Base-by-base conservation (phyloP, 2,888 invertebrate species). In the Synanthedon formicaeformis region DNA sequence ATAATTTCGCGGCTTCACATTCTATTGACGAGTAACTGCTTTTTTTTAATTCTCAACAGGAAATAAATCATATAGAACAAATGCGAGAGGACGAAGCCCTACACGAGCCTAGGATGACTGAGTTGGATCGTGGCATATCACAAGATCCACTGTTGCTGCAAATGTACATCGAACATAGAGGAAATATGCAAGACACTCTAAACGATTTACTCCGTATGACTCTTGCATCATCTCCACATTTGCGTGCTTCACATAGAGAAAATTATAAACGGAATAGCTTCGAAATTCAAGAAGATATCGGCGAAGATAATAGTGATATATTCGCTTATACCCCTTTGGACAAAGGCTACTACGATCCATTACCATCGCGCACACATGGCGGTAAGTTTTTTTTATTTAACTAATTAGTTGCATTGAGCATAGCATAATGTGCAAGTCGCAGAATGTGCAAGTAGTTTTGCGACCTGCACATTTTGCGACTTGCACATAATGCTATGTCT, bases 291-390 rank as follows among this genome's bases (percentile, higher is more conserved):
- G 14, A 12, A 13, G 11, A 50, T 13, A 34, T 50, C 0, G 34
- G 27, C 10, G 52, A 53, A 5, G 48, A 53, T 18, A 60, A 62
- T 14, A 67, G 62, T 6, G 50, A 54, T 18, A 16, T 16, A 3
- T 78, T 79, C 53, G 79, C 79, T 0, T 59, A 75, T 4, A 76
- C 78, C 10, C 79, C 79, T 8, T 57, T 63, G 4, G 77, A 79
- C 41, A 64, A 66, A 49, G 78, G 69, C 40, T 79, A 68, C 55
- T 79, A 64, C 49, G 69, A 73, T 13, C 52, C 59, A 4, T 23
- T 34, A 34, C 34, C 10, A 10, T 34, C 34, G 34, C 34, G 10
- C 34, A 34, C 34, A 34, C 34, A 3, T 34, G 10, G 34, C 34
- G 34, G 34, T 34, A 34, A 34, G 34, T 34, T 34, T 34, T 34